Conservation (phyloP, 2,113 vertebrate species). For the Macquaria ambigua region DNA sequence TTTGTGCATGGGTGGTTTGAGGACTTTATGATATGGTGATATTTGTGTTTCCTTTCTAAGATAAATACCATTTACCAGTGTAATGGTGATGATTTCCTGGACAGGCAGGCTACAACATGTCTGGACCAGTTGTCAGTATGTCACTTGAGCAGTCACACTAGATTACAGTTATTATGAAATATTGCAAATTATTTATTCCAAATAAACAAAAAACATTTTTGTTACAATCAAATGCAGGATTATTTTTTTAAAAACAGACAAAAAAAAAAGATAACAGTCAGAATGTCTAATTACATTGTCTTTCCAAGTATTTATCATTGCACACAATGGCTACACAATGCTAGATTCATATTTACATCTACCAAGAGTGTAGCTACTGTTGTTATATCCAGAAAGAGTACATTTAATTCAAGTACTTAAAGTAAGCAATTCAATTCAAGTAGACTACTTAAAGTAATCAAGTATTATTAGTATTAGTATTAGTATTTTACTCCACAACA, state of each 20-base stretch:
- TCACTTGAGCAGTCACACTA: neutral
- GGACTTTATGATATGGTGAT: slow-evolving; percentile 1
- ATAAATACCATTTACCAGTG: slow-evolving; percentile 26
- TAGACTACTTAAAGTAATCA: neutral
- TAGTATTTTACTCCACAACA: neutral
- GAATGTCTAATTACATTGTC: neutral
- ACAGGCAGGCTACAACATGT: neutral
- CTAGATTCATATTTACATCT: neutral
- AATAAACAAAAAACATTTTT: neutral
- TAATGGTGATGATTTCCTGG: slow-evolving; percentile 7
- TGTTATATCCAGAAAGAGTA: neutral
- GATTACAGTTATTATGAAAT: neutral
- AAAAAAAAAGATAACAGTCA: neutral
- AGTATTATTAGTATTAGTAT: no score
- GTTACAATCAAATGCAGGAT: neutral
- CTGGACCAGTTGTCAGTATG: neutral
- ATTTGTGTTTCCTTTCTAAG: neutral
- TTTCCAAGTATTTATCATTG: neutral
- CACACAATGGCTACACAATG: neutral
- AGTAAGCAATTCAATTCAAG: neutral
- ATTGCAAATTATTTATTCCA: slow-evolving; percentile 19
- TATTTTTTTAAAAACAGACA: neutral
- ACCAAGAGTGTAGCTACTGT: neutral
- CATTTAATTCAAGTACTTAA: neutral
- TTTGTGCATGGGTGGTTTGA: neutral